Conservation (phyloP, 2,113 vertebrate genomes). For the Baryphthengus martii region DNA sequence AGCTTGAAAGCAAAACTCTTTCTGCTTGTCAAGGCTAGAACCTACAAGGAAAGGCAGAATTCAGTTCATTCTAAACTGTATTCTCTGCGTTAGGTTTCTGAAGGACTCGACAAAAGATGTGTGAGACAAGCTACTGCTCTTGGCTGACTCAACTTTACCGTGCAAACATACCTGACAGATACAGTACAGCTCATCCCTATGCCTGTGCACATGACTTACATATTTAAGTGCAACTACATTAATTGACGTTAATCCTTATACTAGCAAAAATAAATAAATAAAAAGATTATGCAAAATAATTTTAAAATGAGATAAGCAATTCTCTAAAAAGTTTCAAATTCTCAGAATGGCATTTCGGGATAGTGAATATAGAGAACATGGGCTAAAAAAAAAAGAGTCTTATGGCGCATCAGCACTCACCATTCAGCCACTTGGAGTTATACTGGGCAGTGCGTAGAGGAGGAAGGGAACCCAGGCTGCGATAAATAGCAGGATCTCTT, state of each 20-base stretch:
- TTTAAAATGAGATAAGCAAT: background rate
- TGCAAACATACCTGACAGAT: background rate
- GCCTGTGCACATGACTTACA: background rate
- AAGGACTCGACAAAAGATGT: background rate
- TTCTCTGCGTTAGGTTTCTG: background rate
- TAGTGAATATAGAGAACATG: background rate
- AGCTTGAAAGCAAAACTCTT: background rate
- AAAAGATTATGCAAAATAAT: background rate
- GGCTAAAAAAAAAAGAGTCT: background rate
- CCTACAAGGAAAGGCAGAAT: background rate
- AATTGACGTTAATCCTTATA: background rate
- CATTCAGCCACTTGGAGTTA: constrained; percentile 98
- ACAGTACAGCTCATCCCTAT: background rate
- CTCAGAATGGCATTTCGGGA: background rate
- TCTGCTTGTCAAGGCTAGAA: background rate
- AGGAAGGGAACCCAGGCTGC: constrained; percentile 89
- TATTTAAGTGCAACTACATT: background rate
- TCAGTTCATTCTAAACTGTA: background rate
- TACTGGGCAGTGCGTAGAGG: constrained; percentile 96
- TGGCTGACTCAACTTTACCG: background rate
- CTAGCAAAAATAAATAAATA: background rate
- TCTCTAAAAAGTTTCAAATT: background rate
- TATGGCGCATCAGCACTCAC: constrained; percentile 65
- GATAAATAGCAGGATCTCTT: constrained; percentile 95
- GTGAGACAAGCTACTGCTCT: background rate